Evolutionary conservation across 2,888 invertebrate species (phyloP), one percentile per base, ranked within the genome.

Genomic region (Eupithecia inturbata): DNA sequence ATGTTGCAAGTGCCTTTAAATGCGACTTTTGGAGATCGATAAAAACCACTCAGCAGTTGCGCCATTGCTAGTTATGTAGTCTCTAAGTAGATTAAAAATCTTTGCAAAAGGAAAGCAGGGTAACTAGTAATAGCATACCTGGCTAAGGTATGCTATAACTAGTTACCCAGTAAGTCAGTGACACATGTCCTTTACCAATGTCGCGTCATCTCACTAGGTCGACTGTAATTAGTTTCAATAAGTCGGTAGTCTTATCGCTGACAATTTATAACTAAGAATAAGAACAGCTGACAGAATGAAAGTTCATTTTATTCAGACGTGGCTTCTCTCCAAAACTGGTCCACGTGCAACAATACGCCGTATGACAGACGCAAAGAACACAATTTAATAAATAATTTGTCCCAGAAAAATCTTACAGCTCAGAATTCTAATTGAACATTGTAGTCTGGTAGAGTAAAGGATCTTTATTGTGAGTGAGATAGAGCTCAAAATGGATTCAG

Each of bases 281-380:
- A 45, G 77, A 81, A 81, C 81, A 82, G 82, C 82, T 83, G 84
- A 83, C 78, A 75, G 73, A 69, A 71, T 68, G n/a, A 72, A 77
- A 72, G 45, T 36, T 76, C 71, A 79, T 73, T 79, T 78, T 77
- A 81, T 78, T 73, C 62, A 80, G 71, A 73, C 66, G 78, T 88
- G 88, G 88, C 88, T 83, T 72, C 77, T 77, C 78, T 86, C 88
- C 87, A 88, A 88, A 79, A 79, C 57, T 41, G 22, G 74, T 26
- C 68, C 70, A 66, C 80, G 80, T 70, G 60, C 74, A 70, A 83
- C 68, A 79, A 73, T 79, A 72, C 28, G 68, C 81, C 69, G 66
- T 79, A 75, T 72, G 22, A 63, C 68, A 79, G 77, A 66, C 62
- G 63, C 68, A 73, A 41, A 73, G 57, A 76, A 72, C 36, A 75